Base-by-base conservation (phyloP, 2,797 vertebrate genomes). In the Toxotes lorentzi region DNA sequence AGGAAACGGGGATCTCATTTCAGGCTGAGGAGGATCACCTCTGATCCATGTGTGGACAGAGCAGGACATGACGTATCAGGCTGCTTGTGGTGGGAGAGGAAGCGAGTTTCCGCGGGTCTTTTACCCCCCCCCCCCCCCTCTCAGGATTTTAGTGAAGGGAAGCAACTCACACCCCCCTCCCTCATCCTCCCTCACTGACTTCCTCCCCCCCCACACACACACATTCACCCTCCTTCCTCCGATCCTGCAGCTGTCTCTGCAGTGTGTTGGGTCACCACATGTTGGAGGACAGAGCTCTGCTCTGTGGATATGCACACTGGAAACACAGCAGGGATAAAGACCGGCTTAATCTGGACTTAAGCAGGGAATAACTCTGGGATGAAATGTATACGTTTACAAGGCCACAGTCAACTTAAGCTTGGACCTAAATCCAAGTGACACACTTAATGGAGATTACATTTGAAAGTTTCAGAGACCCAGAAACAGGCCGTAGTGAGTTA, bases 241-340 rank as follows among this genome's bases (percentile, higher is more conserved):
- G 65, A 77, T 86, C 82, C 90, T 90, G 91, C 94, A 93, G 93
- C 93, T 94, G 93, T 89, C 79, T 85, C 80, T 87, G 88, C 79
- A 78, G 76, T 32, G 58, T 84, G 78, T 63, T 78, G 62, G 87
- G 83, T 90, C 86, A 81, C 86, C 91, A 93, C 92, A 89, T 90
- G 91, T 89, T 86, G 79, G 70, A 88, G 80, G 82, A 92, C 89
- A 92, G 88, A 92, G 87, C 41, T 32, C 43, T 58, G 43, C 86
- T 90, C 79, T 86, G 85, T 90, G 76, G 73, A 81, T 41, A 58
- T 63, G 40, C 51, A 10, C 61, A 62, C 34, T 65, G 64, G 68
- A 81, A 66, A 79, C 64, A 78, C 23, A 65, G 57, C 9, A 40
- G 12, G 60, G 78, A 82, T 85, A 82, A 81, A 87, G 56, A 68